phyloP scores from a whole-genome alignment of 2,797 vertebrate species.

The Phalanger gymnotis region DNA sequence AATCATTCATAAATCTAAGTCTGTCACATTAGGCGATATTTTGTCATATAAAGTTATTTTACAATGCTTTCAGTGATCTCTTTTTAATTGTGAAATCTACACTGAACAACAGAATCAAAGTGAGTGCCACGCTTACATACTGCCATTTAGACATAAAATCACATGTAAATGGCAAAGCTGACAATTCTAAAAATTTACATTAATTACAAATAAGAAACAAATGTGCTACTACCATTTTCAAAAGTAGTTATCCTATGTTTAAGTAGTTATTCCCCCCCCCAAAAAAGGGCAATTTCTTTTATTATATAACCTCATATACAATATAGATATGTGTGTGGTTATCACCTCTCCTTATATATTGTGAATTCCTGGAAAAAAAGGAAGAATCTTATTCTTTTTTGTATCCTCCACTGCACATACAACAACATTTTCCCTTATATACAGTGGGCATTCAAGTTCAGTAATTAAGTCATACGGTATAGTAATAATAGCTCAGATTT shows the following conservation, averaged over 20 bases:
- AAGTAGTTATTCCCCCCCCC: not conserved
- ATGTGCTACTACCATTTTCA: not conserved
- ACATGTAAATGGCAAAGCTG: not conserved
- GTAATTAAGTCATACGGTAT: not conserved
- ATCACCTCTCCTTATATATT: not conserved
- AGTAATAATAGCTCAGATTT: not conserved
- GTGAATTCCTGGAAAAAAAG: not conserved
- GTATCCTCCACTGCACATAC: not conserved
- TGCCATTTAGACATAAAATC: not conserved
- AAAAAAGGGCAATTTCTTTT: not conserved
- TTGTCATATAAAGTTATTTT: not conserved
- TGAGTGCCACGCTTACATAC: not conserved
- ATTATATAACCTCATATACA: not conserved
- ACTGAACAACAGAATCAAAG: not conserved
- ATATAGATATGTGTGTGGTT: not conserved
- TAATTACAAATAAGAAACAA: not conserved
- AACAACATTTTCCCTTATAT: not conserved
- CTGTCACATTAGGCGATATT: not conserved
- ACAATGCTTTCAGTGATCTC: not conserved
- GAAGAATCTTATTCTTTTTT: not conserved
- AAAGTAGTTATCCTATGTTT: not conserved
- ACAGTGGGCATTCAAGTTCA: not conserved
- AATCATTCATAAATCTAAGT: not conserved
- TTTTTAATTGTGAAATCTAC: not conserved
- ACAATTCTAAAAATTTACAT: not conserved